Percentiles rank a stretch among this genome's conserved stretches.
Conservation (phyloP, 2,888 invertebrate species). For the Drosophila tanythrix region DNA sequence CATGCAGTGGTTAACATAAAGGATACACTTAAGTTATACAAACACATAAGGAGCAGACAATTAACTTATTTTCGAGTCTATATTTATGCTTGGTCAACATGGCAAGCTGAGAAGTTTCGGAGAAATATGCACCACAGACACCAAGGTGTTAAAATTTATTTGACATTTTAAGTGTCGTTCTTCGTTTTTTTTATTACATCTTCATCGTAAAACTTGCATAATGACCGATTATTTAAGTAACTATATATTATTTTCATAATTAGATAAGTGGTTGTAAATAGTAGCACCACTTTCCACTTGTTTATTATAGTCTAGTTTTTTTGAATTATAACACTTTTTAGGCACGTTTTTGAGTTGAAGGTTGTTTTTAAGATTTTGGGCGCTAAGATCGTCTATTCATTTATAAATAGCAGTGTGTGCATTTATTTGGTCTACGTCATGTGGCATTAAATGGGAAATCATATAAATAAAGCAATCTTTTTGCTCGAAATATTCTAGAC, state of each 20-base stretch:
- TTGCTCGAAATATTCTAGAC: slow-evolving; percentile 17
- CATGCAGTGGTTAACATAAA: background rate
- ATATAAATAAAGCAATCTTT: slow-evolving; percentile 5
- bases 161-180: background rate
- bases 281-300: too few species aligned
- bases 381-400: background rate
- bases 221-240: background rate
- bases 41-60: background rate
- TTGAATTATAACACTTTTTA: background rate
- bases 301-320: background rate
- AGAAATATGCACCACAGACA: background rate
- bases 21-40: background rate
- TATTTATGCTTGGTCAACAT: background rate
- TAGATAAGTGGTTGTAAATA: background rate
- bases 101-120: background rate
- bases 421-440: slow-evolving; percentile 39
- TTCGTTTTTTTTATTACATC: background rate
- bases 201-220: background rate
- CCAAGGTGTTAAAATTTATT: background rate
- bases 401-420: slow-evolving; percentile 27
- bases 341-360: background rate
- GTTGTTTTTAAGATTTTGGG: background rate
- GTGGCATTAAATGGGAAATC: background rate
- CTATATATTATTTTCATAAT: too few species aligned
- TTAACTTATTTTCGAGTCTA: background rate